Conservation (phyloP, 2,888 invertebrate species). For the Atethmia centrago region DNA sequence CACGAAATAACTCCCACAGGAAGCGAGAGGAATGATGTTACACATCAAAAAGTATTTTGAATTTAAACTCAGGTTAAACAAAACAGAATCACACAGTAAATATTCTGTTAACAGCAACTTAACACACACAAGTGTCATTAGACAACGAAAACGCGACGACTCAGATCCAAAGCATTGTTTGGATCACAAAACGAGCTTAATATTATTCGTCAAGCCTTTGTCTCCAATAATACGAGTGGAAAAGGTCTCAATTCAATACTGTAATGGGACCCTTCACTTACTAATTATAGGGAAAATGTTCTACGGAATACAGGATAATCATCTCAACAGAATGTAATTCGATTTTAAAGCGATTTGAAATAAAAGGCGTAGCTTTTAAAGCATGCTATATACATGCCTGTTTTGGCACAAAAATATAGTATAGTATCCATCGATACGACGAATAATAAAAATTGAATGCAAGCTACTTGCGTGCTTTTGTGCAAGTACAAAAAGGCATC, state of each 20-base stretch:
- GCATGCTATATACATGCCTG: too few species aligned
- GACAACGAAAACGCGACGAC: conserved; percentile 23
- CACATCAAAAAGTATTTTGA: too few species aligned
- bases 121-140: conserved; percentile 43
- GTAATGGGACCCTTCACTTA: conserved; percentile 34
- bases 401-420: too few species aligned
- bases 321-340: neutral
- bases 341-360: neutral
- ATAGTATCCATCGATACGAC: too few species aligned
- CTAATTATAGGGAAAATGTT: conserved; percentile 50
- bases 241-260: conserved; percentile 43
- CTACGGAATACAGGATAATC: conserved; percentile 37
- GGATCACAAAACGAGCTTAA: conserved; percentile 61
- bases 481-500: too few species aligned
- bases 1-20: too few species aligned
- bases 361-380: too few species aligned
- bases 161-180: conserved; percentile 39
- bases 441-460: too few species aligned
- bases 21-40: too few species aligned
- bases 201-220: conserved; percentile 57
- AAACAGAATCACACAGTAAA: conserved; percentile 5
- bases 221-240: conserved; percentile 40
- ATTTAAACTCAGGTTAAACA: neutral
- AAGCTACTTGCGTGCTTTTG: too few species aligned
- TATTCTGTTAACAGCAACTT: conserved; percentile 3